Evolutionary conservation across 2,113 vertebrate species (phyloP), one percentile per base, ranked within the genome.

Genomic region (Sylvia atricapilla): DNA sequence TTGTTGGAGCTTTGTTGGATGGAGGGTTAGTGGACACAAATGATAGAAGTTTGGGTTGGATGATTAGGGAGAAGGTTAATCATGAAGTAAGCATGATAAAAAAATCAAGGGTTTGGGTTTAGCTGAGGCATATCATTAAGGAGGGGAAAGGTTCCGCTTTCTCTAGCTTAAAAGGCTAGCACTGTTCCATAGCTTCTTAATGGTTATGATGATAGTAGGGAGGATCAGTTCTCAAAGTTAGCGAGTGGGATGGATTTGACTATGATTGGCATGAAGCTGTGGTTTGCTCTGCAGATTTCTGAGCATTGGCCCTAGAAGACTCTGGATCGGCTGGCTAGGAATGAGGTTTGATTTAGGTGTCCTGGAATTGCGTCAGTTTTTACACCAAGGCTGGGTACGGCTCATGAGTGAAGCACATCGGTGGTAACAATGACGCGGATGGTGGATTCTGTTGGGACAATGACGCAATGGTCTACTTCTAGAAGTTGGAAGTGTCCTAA

Each of bases 371-470:
- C 62, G 1, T 64, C 62, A 1, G 62, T 43, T 64, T 64, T 64
- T 6, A 64, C 39, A 0, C 62, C 41, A 1, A 64, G 20, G 41
- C 19, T 31, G 0, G 62, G 41, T 0, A 64, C 20, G 1, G 62
- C 62, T 31, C 62, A 64, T 22, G 62, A 64, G 37, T 62, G 60
- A 0, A 62, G 37, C 0, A 62, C 37, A 4, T 62, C 25, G 3
- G 60, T 37, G 4, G 60, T 62, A 3, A 62, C 60, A 2, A 62
- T 62, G 0, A 41, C 25, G 5, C 60, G 37, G 3, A 62, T 2
- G 0, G 37, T 13, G 2, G 60, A 20, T 2, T 10, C 6, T 7
- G 9, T 62, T 3, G 60, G 37, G 3, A 62, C 17, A 1, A 62
- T 6, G 0, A 62, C 25, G 0, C 60, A 35, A 1, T 62, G 37